These are phyloP conservation scores for Eilema caniola DNA, from an alignment of 2,888 invertebrate species.

Conservation along the genomic window DNA sequence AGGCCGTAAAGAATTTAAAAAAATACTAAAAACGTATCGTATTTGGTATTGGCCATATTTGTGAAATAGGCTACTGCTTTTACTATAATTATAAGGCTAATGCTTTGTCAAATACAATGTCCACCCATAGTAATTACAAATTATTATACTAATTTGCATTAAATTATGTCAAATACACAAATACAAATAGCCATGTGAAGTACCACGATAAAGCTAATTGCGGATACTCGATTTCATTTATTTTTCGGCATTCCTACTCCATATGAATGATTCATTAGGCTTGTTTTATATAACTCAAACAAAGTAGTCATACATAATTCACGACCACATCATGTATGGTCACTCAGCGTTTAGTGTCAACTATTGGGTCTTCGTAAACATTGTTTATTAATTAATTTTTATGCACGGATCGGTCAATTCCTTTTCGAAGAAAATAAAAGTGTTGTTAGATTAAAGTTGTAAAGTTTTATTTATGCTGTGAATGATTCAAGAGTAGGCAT, in stretches of 20 bases:
- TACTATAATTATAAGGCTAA: too few species aligned
- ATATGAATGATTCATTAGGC: constrained; percentile 5
- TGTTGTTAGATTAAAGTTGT: background rate
- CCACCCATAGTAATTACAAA: too few species aligned
- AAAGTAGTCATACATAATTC: constrained; percentile 34
- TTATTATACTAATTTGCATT: too few species aligned
- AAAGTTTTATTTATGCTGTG: background rate
- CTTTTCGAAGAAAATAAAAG: background rate
- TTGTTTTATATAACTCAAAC: constrained; percentile 7
- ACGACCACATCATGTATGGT: constrained; percentile 2
- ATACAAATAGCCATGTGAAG: too few species aligned
- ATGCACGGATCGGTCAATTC: background rate
- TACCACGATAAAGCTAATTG: background rate
- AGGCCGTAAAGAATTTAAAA: too few species aligned
- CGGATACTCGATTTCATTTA: background rate
- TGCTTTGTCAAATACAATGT: too few species aligned
- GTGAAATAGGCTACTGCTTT: too few species aligned
- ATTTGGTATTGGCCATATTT: too few species aligned
- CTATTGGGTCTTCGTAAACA: constrained; percentile 25
- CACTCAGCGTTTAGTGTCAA: constrained; percentile 27
- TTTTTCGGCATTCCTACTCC: background rate
- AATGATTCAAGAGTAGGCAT: too few species aligned
- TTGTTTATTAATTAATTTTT: background rate
- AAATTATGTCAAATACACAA: too few species aligned
- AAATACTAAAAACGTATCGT: too few species aligned